These are phyloP conservation scores for Chloebia gouldiae DNA, from an alignment of 2,113 vertebrate genomes.

Conservation along the genomic window DNA sequence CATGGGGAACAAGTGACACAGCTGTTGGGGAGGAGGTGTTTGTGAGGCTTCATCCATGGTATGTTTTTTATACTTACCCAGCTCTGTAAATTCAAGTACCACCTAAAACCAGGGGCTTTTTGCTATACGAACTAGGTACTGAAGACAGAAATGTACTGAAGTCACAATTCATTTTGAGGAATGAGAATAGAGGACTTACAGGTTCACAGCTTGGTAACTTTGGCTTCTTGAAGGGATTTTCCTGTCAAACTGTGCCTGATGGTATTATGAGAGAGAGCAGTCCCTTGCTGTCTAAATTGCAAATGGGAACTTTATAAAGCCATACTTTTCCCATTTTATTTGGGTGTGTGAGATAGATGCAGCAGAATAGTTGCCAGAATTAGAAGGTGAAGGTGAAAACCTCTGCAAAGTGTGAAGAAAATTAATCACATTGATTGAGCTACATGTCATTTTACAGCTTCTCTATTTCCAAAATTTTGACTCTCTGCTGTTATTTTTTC, in stretches of 20 bases:
- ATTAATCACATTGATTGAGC: constrained; percentile 31
- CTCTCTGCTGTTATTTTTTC: not conserved
- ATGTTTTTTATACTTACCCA: not conserved
- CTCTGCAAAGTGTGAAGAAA: constrained; percentile 12
- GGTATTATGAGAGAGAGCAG: not conserved
- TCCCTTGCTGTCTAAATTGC: not conserved
- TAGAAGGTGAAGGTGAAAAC: not conserved
- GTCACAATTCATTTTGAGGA: not conserved
- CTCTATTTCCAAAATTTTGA: not conserved
- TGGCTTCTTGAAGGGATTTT: not conserved
- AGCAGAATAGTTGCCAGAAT: constrained; percentile 23
- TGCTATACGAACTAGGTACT: not conserved
- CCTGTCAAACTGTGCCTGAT: not conserved
- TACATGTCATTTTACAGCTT: constrained; percentile 13
- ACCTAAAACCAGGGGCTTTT: not conserved
- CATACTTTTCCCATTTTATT: not conserved
- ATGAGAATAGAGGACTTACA: not conserved
- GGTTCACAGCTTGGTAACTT: not conserved
- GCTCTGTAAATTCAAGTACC: not conserved
- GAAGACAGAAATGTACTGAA: not conserved
- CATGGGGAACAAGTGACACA: not conserved
- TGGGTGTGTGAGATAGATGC: not conserved
- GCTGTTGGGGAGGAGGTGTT: not conserved
- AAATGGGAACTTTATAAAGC: constrained; percentile 23
- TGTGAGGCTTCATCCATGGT: not conserved